Evolutionary conservation across 2,113 vertebrate genomes (phyloP).

Genomic region (Fregetta grallaria): DNA sequence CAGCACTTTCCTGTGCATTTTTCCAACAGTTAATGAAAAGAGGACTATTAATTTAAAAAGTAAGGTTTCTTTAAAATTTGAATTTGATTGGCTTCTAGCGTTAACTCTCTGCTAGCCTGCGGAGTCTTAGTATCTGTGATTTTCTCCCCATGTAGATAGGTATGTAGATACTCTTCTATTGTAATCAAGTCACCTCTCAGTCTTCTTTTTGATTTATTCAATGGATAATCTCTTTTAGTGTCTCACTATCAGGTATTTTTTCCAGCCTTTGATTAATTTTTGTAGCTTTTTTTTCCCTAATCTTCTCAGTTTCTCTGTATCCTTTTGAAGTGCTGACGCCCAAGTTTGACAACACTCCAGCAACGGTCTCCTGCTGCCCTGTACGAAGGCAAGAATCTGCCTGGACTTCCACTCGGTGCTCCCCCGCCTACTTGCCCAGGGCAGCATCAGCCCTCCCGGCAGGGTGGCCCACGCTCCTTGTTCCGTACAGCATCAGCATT

Average conservation of each 20-base stretch:
- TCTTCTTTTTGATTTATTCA: background rate
- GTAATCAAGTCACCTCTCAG: background rate
- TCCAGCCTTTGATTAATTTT: background rate
- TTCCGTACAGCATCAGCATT: background rate
- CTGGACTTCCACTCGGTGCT: background rate
- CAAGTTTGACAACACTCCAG: fast-evolving
- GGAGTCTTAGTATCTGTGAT: background rate
- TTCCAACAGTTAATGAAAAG: background rate
- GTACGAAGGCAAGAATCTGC: background rate
- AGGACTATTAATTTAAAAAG: background rate
- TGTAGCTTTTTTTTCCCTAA: background rate
- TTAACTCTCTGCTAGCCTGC: background rate
- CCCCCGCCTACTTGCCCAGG: background rate
- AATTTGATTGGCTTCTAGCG: background rate
- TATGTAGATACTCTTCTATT: background rate
- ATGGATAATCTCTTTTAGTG: background rate
- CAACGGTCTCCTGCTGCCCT: background rate
- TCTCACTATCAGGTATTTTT: background rate
- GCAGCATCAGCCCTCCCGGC: background rate
- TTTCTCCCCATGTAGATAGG: background rate
- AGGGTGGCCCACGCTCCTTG: background rate
- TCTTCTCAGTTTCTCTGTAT: background rate
- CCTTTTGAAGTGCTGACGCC: background rate
- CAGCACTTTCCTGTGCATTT: background rate
- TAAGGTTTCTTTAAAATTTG: background rate